These are phyloP conservation scores for Heteromyza rotundicornis DNA, from an alignment of 2,888 invertebrate species.

Conservation along the genomic window DNA sequence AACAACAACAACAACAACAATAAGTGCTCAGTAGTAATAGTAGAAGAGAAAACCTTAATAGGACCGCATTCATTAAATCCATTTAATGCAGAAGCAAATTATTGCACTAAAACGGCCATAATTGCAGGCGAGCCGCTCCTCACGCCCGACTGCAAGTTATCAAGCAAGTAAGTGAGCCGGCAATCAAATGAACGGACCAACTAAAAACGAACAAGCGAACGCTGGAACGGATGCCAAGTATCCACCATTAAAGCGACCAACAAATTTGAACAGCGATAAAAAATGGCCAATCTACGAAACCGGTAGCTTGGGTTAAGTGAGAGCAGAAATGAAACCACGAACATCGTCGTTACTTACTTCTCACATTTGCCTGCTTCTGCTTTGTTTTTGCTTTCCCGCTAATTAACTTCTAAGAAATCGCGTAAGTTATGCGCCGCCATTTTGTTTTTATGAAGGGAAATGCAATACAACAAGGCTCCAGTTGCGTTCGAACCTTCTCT, in stretches of 20 bases:
- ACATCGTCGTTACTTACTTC: background rate
- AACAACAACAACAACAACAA: conserved; percentile 27
- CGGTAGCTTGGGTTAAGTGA: background rate
- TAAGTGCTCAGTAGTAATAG: conserved; percentile 20
- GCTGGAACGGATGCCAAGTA: conserved; percentile 32
- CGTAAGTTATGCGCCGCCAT: conserved; percentile 11
- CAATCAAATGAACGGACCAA: conserved; percentile 26
- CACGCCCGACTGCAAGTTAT: background rate
- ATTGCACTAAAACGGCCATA: conserved; percentile 51
- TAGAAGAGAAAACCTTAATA: conserved; percentile 47
- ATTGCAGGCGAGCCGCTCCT: conserved; percentile 46
- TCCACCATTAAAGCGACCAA: conserved; percentile 51
- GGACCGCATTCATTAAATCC: conserved; percentile 59
- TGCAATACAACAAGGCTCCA: background rate
- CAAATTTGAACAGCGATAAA: conserved; percentile 34
- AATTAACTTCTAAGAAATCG: conserved; percentile 52
- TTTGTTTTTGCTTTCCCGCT: conserved; percentile 27
- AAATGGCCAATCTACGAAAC: conserved; percentile 1
- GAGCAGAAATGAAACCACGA: conserved; percentile 1
- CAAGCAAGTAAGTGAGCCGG: conserved; percentile 31
- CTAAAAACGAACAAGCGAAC: conserved; percentile 22
- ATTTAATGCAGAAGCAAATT: conserved; percentile 57
- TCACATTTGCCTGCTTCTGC: conserved; percentile 23
- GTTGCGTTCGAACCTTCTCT: conserved; percentile 42
- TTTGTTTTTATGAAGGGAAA: no score